Evolutionary conservation across 2,797 vertebrate species (phyloP).

Genomic region (Lindbergichthys nudifrons): DNA sequence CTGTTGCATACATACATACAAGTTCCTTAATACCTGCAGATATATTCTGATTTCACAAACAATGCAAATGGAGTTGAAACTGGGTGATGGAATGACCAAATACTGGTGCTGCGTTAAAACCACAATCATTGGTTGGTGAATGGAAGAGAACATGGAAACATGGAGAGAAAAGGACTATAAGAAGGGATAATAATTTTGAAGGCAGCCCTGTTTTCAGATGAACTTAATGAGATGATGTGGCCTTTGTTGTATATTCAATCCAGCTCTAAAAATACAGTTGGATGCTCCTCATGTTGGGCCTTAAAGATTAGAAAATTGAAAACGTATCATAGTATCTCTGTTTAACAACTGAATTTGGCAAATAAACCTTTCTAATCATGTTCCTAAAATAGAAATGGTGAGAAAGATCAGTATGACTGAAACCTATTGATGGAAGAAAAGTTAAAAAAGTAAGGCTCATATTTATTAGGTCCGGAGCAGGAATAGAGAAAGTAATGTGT

Average conservation of each 20-base stretch:
- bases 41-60: conserved; percentile 22
- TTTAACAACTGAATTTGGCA: neutral
- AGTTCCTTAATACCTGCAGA: conserved; percentile 5
- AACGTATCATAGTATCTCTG: neutral
- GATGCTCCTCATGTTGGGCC: conserved; percentile 3
- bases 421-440: neutral
- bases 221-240: conserved; percentile 21
- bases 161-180: conserved; percentile 55
- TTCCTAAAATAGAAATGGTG: neutral
- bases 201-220: conserved; percentile 32
- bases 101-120: conserved; percentile 26
- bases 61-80: conserved; percentile 23
- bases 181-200: conserved; percentile 51
- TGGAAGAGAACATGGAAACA: conserved; percentile 3
- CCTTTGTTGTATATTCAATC: conserved; percentile 25
- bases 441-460: neutral
- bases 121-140: conserved; percentile 28
- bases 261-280: conserved; percentile 6
- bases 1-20: conserved; percentile 8
- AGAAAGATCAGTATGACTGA: neutral
- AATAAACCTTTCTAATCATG: neutral
- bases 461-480: neutral
- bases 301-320: neutral
- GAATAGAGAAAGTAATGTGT: neutral
- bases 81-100: conserved; percentile 7